Conservation (phyloP, 1,140 invertebrate species). For the Caenorhabditis brenneri region DNA sequence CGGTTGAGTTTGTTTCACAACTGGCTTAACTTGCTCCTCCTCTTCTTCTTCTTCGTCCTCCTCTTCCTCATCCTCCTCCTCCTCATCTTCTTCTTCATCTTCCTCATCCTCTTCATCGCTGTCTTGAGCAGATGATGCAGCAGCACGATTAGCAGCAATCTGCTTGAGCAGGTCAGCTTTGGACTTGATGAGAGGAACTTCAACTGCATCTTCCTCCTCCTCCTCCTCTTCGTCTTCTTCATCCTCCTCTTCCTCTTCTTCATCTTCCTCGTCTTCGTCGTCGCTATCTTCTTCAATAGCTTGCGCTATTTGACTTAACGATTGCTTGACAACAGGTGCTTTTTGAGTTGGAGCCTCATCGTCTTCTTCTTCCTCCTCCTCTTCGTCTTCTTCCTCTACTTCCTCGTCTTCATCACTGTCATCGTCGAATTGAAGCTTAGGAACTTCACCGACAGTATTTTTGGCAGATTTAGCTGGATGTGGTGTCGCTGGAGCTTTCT, state of each 20-base stretch:
- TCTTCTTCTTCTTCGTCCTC: constrained; percentile 43
- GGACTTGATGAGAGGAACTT: not conserved
- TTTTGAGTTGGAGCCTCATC: not conserved
- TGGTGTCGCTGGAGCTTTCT: constrained; percentile 52
- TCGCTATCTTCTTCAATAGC: not conserved
- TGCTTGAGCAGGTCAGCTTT: constrained; percentile 17
- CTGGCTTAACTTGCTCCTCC: not conserved
- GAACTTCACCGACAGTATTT: not conserved
- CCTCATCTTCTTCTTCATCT: constrained; percentile 41
- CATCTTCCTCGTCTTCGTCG: constrained; percentile 18
- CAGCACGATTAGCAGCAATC: constrained; percentile 32
- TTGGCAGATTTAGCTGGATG: constrained; percentile 35
- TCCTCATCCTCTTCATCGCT: constrained; percentile 26
- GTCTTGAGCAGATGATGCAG: not conserved
- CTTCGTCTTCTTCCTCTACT: constrained; percentile 47
- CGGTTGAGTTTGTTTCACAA: not conserved
- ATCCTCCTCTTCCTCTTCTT: constrained; percentile 26
- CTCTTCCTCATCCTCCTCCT: constrained; percentile 26
- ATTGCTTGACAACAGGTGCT: not conserved
- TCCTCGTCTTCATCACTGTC: constrained; percentile 52
- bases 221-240: constrained; percentile 47
- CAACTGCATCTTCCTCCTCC: not conserved
- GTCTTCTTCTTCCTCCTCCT: constrained; percentile 39
- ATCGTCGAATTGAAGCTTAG: constrained; percentile 51
- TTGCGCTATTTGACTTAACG: not conserved